Base-by-base conservation (phyloP, 2,113 vertebrate genomes). In the Salvelinus sp. region DNA sequence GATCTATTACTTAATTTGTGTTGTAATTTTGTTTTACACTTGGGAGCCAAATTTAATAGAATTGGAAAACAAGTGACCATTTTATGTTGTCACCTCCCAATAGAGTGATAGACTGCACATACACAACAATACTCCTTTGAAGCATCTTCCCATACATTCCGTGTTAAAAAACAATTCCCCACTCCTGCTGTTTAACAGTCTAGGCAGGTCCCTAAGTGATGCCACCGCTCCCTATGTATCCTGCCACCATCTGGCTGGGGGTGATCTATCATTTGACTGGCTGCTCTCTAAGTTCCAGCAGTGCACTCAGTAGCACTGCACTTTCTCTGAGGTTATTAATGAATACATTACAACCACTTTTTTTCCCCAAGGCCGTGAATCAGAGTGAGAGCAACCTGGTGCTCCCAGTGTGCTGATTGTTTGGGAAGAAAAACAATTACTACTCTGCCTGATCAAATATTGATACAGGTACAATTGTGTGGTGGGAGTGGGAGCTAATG, bases 191-290 rank as follows among this genome's bases (percentile, higher is more conserved):
- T 83, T 75, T 72, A 44, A 75, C 28, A 75, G 74, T 79, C 71
- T 16, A 71, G 57, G 79, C 76, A 81, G 64, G 68, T 87, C 50
- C 50, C 48, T 28, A 5, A 22, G 82, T 18, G 76, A 57, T 66
- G 78, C 70, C 75, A 60, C 80, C 72, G 65, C 50, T 81, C 14
- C 28, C 65, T 48, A 67, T 63, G 69, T 18, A 62, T 70, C 69
- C 77, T 78, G 76, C 66, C 30, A 70, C 74, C 50, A 76, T 73
- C 76, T 70, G 72, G 73, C 50, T 78, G 22, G 7, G 74, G 50
- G 80, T 80, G 81, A 92, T 92, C 83, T 78, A 89, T 91, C 84
- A 88, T 80, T 33, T 14, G 2, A 38, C 67, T 84, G 87, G 79
- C 85, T 73, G 54, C 18, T 0, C 70, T 72, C 84, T 87, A 86